Conservation (phyloP, 2,797 vertebrate genomes). For the Salmo trutta region DNA sequence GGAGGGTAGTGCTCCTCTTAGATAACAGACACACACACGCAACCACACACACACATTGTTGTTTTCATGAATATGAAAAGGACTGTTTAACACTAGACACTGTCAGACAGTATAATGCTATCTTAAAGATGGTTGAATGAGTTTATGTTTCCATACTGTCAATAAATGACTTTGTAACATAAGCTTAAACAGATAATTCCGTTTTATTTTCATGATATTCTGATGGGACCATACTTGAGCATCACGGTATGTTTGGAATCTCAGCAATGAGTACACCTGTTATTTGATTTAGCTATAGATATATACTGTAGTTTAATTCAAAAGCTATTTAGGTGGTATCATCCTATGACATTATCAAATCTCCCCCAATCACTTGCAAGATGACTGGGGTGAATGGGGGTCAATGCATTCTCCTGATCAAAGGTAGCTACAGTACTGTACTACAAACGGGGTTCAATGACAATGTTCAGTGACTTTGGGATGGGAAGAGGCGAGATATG, state of each 20-base stretch:
- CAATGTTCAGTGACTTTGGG: not conserved
- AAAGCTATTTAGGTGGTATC: not conserved
- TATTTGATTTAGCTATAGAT: not conserved
- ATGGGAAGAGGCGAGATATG: not conserved
- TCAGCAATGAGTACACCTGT: not conserved
- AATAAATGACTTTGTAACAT: not conserved
- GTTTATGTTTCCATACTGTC: not conserved
- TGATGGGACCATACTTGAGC: not conserved
- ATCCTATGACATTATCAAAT: not conserved
- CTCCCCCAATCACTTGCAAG: not conserved
- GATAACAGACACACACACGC: not conserved
- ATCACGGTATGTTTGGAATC: not conserved
- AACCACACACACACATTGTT: not conserved
- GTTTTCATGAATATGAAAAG: not conserved
- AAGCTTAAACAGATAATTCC: not conserved
- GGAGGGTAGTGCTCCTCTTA: not conserved
- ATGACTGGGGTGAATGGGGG: not conserved
- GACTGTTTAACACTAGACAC: not conserved
- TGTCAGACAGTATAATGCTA: not conserved
- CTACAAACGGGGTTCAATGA: not conserved
- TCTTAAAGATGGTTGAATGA: not conserved
- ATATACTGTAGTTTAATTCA: not conserved
- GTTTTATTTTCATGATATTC: not conserved
- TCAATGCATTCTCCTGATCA: not conserved
- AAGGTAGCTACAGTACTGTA: not conserved